Conservation (phyloP, 2,888 invertebrate species). For the Leptopilina myrica region DNA sequence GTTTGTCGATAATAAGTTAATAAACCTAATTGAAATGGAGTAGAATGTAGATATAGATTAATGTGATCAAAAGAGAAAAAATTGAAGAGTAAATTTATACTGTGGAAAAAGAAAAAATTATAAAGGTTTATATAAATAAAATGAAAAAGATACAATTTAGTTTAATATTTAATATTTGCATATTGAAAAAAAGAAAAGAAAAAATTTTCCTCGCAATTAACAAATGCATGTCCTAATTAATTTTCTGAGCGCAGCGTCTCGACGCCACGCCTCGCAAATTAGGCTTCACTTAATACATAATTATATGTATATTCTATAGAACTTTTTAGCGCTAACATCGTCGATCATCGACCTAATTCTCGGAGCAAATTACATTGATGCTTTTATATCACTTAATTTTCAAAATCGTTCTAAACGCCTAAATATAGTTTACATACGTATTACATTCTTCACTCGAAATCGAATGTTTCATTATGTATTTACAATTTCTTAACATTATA, state of each 20-base stretch:
- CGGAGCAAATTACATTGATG: slow-evolving; percentile 40
- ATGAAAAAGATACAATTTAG: not conserved
- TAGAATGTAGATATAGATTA: too few species aligned
- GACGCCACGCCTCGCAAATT: slow-evolving; percentile 47
- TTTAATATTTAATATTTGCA: slow-evolving; percentile 11
- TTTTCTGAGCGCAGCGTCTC: slow-evolving; percentile 47
- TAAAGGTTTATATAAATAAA: not conserved
- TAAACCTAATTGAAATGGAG: not conserved
- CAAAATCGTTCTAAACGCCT: slow-evolving; percentile 10
- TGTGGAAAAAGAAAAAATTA: not conserved
- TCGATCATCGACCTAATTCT: slow-evolving; percentile 46
- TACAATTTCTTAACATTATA: slow-evolving; percentile 51
- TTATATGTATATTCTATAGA: slow-evolving; percentile 42
- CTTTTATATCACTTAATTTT: slow-evolving; percentile 30
- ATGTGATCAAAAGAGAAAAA: not conserved
- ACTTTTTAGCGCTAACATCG: slow-evolving; percentile 43
- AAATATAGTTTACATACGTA: slow-evolving; percentile 1
- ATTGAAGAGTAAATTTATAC: not conserved
- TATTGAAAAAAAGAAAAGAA: not conserved
- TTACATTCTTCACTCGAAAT: slow-evolving; percentile 26
- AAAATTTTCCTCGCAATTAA: slow-evolving; percentile 25
- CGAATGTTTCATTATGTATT: slow-evolving; percentile 46
- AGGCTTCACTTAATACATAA: slow-evolving; percentile 45
- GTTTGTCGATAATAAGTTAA: not conserved
- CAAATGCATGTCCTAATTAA: slow-evolving; percentile 13